phyloP scores from a whole-genome alignment of 2,888 invertebrate genomes.

The Eupeodes luniger region DNA sequence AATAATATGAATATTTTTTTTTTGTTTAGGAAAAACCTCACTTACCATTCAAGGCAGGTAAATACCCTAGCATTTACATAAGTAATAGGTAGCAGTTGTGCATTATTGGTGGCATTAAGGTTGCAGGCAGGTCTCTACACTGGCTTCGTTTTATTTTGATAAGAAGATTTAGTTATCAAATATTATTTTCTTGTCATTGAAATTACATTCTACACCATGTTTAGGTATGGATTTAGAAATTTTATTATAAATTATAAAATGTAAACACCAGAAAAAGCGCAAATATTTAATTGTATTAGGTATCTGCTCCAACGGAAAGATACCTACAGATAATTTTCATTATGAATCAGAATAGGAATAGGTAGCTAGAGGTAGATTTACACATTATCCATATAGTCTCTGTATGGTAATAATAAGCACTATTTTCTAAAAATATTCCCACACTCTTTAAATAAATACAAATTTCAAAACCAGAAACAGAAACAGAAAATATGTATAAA shows the following conservation, averaged over 20 bases:
- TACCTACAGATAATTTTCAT: constrained; percentile 31
- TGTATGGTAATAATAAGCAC: constrained; percentile 51
- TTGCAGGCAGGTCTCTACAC: neutral
- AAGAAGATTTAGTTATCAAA: neutral
- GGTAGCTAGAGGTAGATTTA: too few species aligned
- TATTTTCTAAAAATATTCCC: constrained; percentile 68
- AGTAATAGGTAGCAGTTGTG: neutral
- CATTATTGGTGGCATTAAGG: neutral
- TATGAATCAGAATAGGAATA: constrained; percentile 26
- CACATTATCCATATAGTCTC: constrained; percentile 30
- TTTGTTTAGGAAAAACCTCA: neutral
- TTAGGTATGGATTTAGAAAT: neutral
- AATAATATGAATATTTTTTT: neutral
- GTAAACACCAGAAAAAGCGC: neutral
- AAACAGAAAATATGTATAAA: constrained; percentile 13
- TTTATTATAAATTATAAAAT: neutral
- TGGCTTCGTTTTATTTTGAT: neutral
- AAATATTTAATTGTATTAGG: constrained; percentile 8
- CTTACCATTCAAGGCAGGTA: neutral
- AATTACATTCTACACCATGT: neutral
- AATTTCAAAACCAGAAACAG: constrained; percentile 25
- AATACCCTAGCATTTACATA: neutral
- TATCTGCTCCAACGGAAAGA: constrained; percentile 19
- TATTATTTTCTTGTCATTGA: neutral
- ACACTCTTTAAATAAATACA: constrained; percentile 49